Percentiles rank a stretch among this genome's conserved stretches.
phyloP scores from a whole-genome alignment of 37 sponge, comb jelly and placozoan genomes.

The Geodia barretti region DNA sequence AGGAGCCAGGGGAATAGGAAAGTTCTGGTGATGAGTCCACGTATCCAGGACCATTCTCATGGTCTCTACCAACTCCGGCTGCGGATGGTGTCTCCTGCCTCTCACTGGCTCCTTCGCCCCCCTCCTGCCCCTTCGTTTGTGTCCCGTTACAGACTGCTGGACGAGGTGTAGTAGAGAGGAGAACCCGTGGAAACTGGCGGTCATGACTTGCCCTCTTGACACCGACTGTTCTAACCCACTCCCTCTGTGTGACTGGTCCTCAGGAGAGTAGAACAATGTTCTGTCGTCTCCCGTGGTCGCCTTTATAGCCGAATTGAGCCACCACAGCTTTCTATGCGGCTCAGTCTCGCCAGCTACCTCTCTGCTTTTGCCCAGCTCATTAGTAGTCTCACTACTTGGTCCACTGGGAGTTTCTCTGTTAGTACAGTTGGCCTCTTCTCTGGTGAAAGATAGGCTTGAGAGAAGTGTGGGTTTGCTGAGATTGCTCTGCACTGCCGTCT shows the following conservation, averaged over 20 bases:
- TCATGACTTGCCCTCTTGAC: not conserved
- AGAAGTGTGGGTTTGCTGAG: too few species aligned
- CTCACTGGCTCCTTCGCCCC: constrained; percentile 1
- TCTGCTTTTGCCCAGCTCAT: not conserved
- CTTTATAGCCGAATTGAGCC: not conserved
- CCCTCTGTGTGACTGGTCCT: not conserved
- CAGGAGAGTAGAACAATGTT: not conserved
- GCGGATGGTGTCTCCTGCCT: not conserved
- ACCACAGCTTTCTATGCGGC: too few species aligned
- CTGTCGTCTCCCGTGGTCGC: not conserved
- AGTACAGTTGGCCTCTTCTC: not conserved
- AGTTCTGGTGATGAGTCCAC: constrained; percentile 62
- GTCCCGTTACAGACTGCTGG: not conserved
- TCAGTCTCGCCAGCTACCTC: not conserved
- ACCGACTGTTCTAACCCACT: not conserved
- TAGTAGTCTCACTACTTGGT: too few species aligned
- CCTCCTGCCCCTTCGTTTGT: not conserved
- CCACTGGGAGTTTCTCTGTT: not conserved
- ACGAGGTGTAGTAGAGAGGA: not conserved
- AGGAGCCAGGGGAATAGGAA: constrained; percentile 45
- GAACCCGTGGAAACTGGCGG: not conserved
- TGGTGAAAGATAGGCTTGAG: too few species aligned
- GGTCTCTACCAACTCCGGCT: constrained; percentile 17
- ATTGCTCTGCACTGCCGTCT: too few species aligned
- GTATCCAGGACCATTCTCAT: constrained; percentile 59